Evolutionary conservation across 2,113 vertebrate species (phyloP).

Genomic region (Sinosuthora webbiana): DNA sequence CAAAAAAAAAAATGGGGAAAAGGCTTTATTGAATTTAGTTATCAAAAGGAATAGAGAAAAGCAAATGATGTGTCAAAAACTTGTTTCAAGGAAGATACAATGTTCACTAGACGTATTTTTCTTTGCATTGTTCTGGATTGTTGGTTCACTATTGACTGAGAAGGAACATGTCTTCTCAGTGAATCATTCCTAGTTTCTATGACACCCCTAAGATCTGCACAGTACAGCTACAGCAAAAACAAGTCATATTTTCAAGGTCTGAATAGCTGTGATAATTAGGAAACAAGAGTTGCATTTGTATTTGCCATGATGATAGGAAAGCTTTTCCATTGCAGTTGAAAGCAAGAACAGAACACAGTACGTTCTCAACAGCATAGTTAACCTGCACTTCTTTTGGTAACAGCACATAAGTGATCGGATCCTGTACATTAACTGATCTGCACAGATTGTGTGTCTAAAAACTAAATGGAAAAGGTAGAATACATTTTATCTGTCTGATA

Average conservation of each 20-base stretch:
- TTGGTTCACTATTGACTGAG: background rate
- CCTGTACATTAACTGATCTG: background rate
- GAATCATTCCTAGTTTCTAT: slow-evolving; percentile 46
- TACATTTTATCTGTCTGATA: background rate
- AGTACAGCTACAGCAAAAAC: slow-evolving; percentile 8
- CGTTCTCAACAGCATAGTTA: background rate
- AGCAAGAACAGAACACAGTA: background rate
- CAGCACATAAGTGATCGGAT: background rate
- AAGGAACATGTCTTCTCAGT: background rate
- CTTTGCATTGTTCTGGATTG: background rate
- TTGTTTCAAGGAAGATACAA: background rate
- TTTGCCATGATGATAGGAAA: background rate
- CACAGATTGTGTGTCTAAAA: background rate
- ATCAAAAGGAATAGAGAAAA: background rate
- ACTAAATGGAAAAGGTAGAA: background rate
- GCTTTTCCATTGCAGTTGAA: background rate
- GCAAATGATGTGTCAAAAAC: background rate
- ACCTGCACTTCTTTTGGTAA: background rate
- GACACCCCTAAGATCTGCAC: slow-evolving; percentile 27
- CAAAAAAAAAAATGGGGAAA: background rate
- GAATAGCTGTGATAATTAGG: slow-evolving; percentile 22
- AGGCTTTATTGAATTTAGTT: background rate
- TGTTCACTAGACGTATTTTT: background rate
- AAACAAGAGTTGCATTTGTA: slow-evolving; percentile 7
- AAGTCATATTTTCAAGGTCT: slow-evolving; percentile 14